These are phyloP conservation scores for Tanypteryx hageni DNA, from an alignment of 2,888 invertebrate species.

Conservation along the genomic window DNA sequence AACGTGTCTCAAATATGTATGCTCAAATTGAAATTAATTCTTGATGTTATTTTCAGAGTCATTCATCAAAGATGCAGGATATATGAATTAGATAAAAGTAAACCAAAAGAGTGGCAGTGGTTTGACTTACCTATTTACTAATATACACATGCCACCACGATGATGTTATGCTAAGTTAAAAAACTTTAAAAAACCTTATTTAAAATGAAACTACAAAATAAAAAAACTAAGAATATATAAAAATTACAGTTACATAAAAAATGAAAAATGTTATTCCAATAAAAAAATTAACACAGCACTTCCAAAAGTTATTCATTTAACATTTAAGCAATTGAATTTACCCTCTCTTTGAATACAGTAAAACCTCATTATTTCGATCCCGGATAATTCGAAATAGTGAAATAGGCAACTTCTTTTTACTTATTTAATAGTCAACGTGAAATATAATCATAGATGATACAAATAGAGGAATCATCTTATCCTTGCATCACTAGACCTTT, in stretches of 20 bases:
- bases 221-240: too few relatives aligned
- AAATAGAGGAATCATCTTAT: too few relatives aligned
- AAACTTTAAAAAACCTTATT: background rate
- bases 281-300: too few relatives aligned
- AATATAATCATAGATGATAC: too few relatives aligned
- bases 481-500: too few relatives aligned
- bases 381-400: too few relatives aligned
- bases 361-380: too few relatives aligned
- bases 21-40: background rate
- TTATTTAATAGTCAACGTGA: too few relatives aligned
- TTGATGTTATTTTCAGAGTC: background rate
- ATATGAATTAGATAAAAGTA: conserved; percentile 44
- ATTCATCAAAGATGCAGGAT: conserved; percentile 15
- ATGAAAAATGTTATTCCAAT: background rate
- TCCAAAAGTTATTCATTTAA: too few relatives aligned
- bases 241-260: background rate
- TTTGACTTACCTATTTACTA: conserved; percentile 38
- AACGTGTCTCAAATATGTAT: background rate
- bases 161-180: background rate
- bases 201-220: background rate
- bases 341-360: too few relatives aligned
- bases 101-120: conserved; percentile 15
- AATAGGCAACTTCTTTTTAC: too few relatives aligned
- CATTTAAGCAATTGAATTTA: too few relatives aligned
- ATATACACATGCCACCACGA: background rate